Base-by-base conservation (phyloP, 2,797 vertebrate genomes). In the Rhinella marina region DNA sequence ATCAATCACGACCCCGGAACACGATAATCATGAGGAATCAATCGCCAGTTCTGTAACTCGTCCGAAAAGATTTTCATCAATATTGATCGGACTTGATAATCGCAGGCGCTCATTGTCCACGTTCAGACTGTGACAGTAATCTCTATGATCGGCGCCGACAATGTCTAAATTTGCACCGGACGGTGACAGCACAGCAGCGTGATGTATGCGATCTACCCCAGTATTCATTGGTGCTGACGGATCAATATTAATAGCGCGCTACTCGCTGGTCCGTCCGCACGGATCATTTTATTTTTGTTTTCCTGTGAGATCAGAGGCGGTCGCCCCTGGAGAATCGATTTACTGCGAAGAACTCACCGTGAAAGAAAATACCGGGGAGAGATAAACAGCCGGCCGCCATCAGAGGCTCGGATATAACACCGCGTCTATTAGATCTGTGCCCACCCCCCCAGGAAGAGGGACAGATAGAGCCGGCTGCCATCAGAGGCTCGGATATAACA, bases 371-470 rank as follows among this genome's bases (percentile, higher is more conserved):
- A 10, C 41, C 1, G 62, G 13, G 64, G 16, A 19, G 81, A 29
- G 81, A 70, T 54, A 68, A 56, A 70, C 64, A 83, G 81, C 16
- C 48, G 23, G 17, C 17, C 66, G 25, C 64, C 81, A 83, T 83
- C 64, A 83, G 81, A 12, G 23, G 62, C 23, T 23, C 29, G 54
- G 32, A 48, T 78, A 85, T 52, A 77, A 62, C 84, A 78, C 23
- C 29, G 48, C 25, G 48, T 59, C 41, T 59, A 81, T 66, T n/a
- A 70, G 75, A 86, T 66, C 48, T 59, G 6, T 73, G 52, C 64
- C 61, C 64, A 50, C 61, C 62, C 57, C 86, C 79, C 72, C 86
- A 83, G 70, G 72, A 87, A 78, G 57, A 81, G 68, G 70, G 41
- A 14, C 41, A 75, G 59, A 54, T 52, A 79, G 57, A 62, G 54